phyloP scores from a whole-genome alignment of 37 sponge, comb jelly and placozoan genomes.

The Beroe ovata region DNA sequence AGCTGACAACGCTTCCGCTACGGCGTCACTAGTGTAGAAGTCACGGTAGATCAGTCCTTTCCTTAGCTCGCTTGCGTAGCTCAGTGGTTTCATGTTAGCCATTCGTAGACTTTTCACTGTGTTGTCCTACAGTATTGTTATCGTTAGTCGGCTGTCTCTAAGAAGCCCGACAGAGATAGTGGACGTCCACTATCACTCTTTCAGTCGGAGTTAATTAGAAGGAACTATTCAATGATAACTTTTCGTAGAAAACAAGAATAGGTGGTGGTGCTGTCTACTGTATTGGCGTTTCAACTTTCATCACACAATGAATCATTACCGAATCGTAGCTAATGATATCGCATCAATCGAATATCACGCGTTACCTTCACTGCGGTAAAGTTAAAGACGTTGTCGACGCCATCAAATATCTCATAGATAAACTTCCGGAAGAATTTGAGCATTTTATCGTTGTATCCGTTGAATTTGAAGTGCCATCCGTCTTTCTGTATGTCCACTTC shows the following conservation, averaged over 20 bases:
- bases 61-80: background rate
- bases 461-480: background rate
- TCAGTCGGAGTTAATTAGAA: too few species aligned
- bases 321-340: too few species aligned
- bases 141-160: too few species aligned
- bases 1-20: background rate
- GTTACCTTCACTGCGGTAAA: slow-evolving; percentile 32
- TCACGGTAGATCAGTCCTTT: background rate
- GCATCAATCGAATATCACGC: too few species aligned
- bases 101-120: background rate
- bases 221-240: too few species aligned
- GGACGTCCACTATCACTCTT: too few species aligned
- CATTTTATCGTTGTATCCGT: slow-evolving; percentile 47
- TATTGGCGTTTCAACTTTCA: too few species aligned
- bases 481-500: background rate
- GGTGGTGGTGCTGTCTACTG: too few species aligned
- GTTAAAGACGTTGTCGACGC: background rate
- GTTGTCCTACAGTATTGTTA: background rate
- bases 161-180: too few species aligned
- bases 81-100: background rate
- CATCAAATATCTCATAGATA: slow-evolving; percentile 2
- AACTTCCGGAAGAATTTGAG: slow-evolving; percentile 13
- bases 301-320: too few species aligned
- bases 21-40: background rate
- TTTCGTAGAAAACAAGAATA: too few species aligned